Base-by-base conservation (phyloP, 2,113 vertebrate species). In the Xyliphius kryptos region DNA sequence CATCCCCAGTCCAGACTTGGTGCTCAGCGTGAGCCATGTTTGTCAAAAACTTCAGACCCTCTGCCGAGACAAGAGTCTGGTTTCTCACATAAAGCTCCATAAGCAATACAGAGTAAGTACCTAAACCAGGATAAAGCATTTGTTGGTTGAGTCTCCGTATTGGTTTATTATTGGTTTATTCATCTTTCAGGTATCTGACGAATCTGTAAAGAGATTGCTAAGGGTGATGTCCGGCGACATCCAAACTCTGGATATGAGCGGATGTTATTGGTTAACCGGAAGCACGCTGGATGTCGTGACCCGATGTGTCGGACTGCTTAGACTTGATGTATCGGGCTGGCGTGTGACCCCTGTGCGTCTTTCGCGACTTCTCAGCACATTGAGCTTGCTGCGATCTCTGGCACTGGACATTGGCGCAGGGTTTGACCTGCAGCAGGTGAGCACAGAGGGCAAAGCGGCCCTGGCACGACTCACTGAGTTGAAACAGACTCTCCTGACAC, bases 221-320 rank as follows among this genome's bases (percentile, higher is more conserved):
- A 89, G 78, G 77, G 86, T 86, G 69, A 83, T 94, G 0, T 84
- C 89, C 5, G 81, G 71, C 63, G 89, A 91, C 7, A 89, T 97
- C 69, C 89, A 91, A 77, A 89, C 90, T 61, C 87, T 99, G 66
- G 89, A 90, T 80, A 80, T 95, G 78, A 90, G 91, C 0, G 92
- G 94, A 32, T 97, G 94, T 81, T 99, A 99, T 51, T 99, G 96
- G 96, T 76, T 99, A 63, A 79, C 89, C 0, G 85, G 87, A 16
- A 73, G 85, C 12, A 90, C 89, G 0, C 65, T 95, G 3, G 93
- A 97, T 44, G 82, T 87, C 0, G 74, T 94, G 1, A 84, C 82
- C 0, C 87, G 87, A 19, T 99, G 96, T 84, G 87, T 82, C 47
- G 78, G 81, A 63, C 83, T 99, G 79, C 87, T 92, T 0, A 90